phyloP scores from a whole-genome alignment of 2,888 invertebrate genomes.

The Epistrophella euchroma region DNA sequence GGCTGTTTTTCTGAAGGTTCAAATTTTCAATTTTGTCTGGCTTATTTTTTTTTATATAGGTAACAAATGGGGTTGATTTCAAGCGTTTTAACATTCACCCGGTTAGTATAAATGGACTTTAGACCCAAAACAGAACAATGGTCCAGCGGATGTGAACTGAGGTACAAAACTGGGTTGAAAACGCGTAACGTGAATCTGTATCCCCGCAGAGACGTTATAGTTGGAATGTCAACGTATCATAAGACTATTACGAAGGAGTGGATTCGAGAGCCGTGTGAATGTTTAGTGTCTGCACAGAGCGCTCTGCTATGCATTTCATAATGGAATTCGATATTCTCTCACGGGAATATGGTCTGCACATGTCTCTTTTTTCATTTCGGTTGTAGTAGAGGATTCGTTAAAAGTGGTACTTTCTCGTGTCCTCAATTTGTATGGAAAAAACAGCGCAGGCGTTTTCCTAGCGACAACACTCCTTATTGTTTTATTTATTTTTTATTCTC shows the following conservation, averaged over 20 bases:
- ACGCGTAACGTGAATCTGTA: conserved; percentile 66
- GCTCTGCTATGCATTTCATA: not conserved
- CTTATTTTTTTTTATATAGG: not conserved
- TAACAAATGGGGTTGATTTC: conserved; percentile 2
- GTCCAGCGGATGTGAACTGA: conserved; percentile 66
- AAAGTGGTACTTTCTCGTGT: conserved; percentile 33
- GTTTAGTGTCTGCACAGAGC: conserved; percentile 59
- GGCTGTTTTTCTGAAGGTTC: conserved; percentile 21
- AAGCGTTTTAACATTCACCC: conserved; percentile 36
- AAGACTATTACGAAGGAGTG: conserved; percentile 48
- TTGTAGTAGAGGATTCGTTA: conserved; percentile 16
- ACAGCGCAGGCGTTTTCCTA: conserved; percentile 64
- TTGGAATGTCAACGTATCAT: conserved; percentile 64
- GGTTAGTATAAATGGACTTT: conserved; percentile 33
- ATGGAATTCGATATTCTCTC: conserved; percentile 51
- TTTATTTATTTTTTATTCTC: conserved; percentile 29
- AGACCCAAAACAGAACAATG: conserved; percentile 50
- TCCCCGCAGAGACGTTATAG: conserved; percentile 62
- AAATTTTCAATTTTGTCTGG: not conserved
- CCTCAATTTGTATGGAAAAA: conserved; percentile 51
- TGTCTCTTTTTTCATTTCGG: conserved; percentile 47
- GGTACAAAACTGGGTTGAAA: conserved; percentile 72
- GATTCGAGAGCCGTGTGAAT: conserved; percentile 43
- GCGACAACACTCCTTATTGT: conserved; percentile 56
- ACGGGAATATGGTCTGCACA: conserved; percentile 49